These are phyloP conservation scores for Odontamblyopus lacepedii DNA, from an alignment of 2,797 vertebrate species.

Conservation along the genomic window DNA sequence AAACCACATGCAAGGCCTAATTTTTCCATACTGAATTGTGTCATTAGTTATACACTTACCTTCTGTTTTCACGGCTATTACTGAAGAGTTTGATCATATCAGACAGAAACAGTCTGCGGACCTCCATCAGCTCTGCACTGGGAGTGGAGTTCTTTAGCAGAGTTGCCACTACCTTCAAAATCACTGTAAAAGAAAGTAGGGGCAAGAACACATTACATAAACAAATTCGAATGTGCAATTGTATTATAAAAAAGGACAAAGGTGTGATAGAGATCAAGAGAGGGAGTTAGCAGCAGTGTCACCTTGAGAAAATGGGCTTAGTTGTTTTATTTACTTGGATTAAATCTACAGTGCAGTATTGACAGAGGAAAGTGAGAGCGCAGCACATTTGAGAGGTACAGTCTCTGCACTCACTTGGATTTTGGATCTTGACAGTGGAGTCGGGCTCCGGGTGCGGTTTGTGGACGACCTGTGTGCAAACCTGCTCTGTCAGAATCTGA, in stretches of 20 bases:
- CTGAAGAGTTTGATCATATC: constrained; percentile 99
- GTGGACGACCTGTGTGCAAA: constrained; percentile 98
- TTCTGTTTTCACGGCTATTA: constrained; percentile 97
- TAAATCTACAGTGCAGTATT: constrained; percentile 33
- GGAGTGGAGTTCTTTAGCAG: constrained; percentile 95
- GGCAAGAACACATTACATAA: constrained; percentile 12
- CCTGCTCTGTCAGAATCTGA: constrained; percentile 98
- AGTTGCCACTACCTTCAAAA: constrained; percentile 97
- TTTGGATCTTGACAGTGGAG: constrained; percentile 98
- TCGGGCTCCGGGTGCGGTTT: constrained; percentile 98
- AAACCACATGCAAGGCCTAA: neutral
- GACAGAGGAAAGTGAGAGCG: constrained; percentile 31
- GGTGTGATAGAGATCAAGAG: constrained; percentile 33
- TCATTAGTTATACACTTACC: constrained; percentile 73
- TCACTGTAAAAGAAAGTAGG: constrained; percentile 80
- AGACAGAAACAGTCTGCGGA: constrained; percentile 94
- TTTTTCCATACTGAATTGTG: neutral
- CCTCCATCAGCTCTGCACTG: constrained; percentile 97
- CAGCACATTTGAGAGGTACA: constrained; percentile 1
- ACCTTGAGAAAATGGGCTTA: constrained; percentile 34
- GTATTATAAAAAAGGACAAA: constrained; percentile 13
- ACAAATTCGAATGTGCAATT: constrained; percentile 8
- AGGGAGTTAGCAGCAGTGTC: constrained; percentile 18
- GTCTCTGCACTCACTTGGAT: constrained; percentile 88
- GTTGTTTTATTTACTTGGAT: constrained; percentile 40